Evolutionary conservation across 92 coral and sea anemone species (phyloP), one percentile per base, ranked within the genome.

Genomic region (Parazoanthus atlanticus): DNA sequence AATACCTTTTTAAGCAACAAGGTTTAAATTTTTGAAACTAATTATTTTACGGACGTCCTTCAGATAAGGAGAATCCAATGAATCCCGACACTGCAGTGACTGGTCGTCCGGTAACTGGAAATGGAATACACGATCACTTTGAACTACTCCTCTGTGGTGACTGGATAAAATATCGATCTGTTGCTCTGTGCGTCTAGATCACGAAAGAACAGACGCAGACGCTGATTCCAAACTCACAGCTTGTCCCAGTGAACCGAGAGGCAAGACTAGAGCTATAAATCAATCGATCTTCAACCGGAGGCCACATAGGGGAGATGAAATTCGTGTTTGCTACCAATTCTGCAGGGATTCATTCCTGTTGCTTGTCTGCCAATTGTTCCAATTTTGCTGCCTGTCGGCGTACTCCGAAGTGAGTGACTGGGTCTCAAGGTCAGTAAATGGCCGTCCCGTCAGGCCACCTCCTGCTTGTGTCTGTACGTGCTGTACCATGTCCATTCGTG

Each of bases 371-470:
- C 87, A 70, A 70, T 28, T 67, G 12, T 26, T 84, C 36, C 78
- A 69, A 84, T 40, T 66, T 66, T 82, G 86, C 76, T 41, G 86
- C 76, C 26, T 36, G 78, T 84, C 25, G 78, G 87, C 87, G 64
- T 72, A 84, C 87, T 41, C 78, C 26, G 87, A 84, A 84, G 87
- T 84, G 87, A 84, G 87, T 70, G 41, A 84, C 87, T 84, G 87
- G 78, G 87, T 84, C 34, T 43, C 47, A 11, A 17, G 77, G 66
- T 69, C 87, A 84, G 78, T 28, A 46, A 71, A 81, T 19, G 74
- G 86, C 86, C 86, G 30, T 10, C 9, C 17, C 36, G 26, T 28
- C 32, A 28, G 87, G 69, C 65, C 78, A 52, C 43, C 74, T 72
- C 28, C 78, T 84, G 78, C 46, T 65, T 31, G 76, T 65, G 78